Conservation (phyloP, 2,888 invertebrate species). For the Pasiphila rectangulata region DNA sequence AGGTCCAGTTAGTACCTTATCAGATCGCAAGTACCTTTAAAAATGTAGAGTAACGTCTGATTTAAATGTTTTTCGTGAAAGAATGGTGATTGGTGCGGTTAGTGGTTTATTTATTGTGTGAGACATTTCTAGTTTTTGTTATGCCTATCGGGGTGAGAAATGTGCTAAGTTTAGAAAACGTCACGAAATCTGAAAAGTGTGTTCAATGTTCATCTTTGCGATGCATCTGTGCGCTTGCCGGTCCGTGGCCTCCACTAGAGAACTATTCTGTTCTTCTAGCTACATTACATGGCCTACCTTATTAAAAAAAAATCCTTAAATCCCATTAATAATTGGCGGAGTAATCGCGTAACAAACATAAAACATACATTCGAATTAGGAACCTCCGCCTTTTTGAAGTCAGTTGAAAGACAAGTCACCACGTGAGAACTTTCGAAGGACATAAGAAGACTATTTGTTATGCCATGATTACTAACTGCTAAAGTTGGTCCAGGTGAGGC, state of each 20-base stretch:
- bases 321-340: no score
- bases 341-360: no score
- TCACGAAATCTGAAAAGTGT: no score
- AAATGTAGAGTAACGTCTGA: slow-evolving; percentile 29
- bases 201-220: no score
- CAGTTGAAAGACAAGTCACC: not conserved
- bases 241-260: no score
- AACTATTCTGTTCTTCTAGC: no score
- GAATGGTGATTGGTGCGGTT: slow-evolving; percentile 21
- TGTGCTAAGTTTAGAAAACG: not conserved
- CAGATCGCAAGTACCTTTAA: slow-evolving; percentile 51
- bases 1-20: slow-evolving; percentile 57
- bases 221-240: no score
- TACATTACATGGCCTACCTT: no score
- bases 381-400: not conserved
- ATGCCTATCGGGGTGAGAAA: not conserved
- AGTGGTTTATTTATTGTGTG: slow-evolving; percentile 2
- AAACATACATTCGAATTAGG: no score
- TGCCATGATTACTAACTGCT: slow-evolving; percentile 10
- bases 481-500: slow-evolving; percentile 11
- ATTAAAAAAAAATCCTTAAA: no score
- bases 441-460: not conserved
- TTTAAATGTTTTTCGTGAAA: slow-evolving; percentile 33
- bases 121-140: not conserved
- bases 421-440: not conserved